Base-by-base conservation (phyloP, 2,113 vertebrate genomes). In the Percopsis transmontana region DNA sequence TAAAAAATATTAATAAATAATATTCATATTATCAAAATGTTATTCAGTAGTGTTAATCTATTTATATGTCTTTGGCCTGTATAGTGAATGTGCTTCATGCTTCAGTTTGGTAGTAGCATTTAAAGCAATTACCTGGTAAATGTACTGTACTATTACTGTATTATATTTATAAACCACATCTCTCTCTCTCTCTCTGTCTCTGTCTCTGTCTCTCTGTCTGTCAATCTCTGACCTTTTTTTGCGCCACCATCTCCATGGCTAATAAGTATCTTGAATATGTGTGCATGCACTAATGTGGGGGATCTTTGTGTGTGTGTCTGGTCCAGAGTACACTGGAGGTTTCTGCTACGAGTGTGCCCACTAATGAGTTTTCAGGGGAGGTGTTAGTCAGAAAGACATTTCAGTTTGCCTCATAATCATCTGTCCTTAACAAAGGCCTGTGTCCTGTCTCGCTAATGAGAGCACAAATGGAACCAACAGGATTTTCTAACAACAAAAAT, bases 351-450 rank as follows among this genome's bases (percentile, higher is more conserved):
- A 39, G 15, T 39, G 11, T 45, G 42, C 51, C 62, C 20, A 33
- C 66, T 80, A 74, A 80, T 79, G 75, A 69, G 47, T 74, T 71
- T 68, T 59, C 50, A 62, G 67, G 65, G 45, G 71, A 80, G 62
- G 72, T 38, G 62, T 71, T 62, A 47, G 61, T 76, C 85, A 59
- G 76, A 84, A 70, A 72, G 59, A 76, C 78, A 75, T 67, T 54
- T 54, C 58, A 52, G 60, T 76, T 70, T 69, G 48, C 23, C 33
- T 69, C 66, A 16, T 74, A 57, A 73, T 77, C 55, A 63, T 71
- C 54, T 11, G 27, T 71, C 76, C 65, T 73, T 44, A 73, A 66
- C 70, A 65, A 77, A 81, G 18, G 58, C 63, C 38, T 38, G 24
- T 56, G 45, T 69, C 66, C 51, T 63, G 33, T 60, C n/a, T 74